A percentile compares a stretch with the other conserved stretches of the same genome.
These are phyloP conservation scores for Mechanitis mazaeus DNA, from an alignment of 2,888 invertebrate species.

Conservation along the genomic window DNA sequence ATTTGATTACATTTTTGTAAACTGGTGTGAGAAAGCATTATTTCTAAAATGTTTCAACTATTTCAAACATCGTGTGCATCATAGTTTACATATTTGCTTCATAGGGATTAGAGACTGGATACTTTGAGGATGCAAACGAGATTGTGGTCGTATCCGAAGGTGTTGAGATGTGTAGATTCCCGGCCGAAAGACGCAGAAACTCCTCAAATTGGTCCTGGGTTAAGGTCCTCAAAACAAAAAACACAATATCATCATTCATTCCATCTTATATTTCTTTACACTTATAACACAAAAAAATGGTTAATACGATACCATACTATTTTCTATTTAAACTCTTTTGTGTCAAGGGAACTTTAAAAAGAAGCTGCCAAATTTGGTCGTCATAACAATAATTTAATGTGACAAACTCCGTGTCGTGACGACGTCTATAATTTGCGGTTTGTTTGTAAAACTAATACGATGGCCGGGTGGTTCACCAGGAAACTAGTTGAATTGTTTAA, in stretches of 20 bases:
- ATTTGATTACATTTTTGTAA: not conserved
- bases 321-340: constrained; percentile 22
- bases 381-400: constrained; percentile 21
- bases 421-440: constrained; percentile 15
- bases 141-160: constrained; percentile 79
- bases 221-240: constrained; percentile 77
- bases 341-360: constrained; percentile 11
- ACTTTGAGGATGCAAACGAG: constrained; percentile 77
- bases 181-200: constrained; percentile 77
- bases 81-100: constrained; percentile 49
- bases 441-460: constrained; percentile 28
- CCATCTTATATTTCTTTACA: constrained; percentile 55
- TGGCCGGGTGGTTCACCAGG: constrained; percentile 51
- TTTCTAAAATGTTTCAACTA: constrained; percentile 18
- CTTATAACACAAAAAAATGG: constrained; percentile 16
- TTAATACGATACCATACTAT: constrained; percentile 19
- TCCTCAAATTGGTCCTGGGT: constrained; percentile 82
- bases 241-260: constrained; percentile 55
- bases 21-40: not conserved
- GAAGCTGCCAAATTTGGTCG: constrained; percentile 14
- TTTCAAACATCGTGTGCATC: constrained; percentile 52
- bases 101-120: constrained; percentile 77
- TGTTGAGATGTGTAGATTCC: constrained; percentile 79
- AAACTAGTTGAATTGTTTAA: constrained; percentile 43
- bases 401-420: constrained; percentile 10